phyloP scores from a whole-genome alignment of 2,797 vertebrate species.

The Sarcoramphus papa region DNA sequence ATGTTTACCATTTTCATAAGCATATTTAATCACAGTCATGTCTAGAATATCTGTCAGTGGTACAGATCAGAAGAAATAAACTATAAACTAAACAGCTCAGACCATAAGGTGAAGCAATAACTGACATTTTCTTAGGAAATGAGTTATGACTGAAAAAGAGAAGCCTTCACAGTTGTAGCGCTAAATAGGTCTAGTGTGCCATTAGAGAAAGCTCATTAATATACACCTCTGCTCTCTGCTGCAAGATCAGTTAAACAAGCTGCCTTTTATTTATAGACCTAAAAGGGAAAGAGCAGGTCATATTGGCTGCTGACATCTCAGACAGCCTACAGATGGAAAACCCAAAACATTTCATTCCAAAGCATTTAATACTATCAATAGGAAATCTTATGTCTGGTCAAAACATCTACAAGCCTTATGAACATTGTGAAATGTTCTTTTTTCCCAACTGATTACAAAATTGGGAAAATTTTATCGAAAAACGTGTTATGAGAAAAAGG shows the following conservation, averaged over 20 bases:
- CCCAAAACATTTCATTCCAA: conserved; percentile 64
- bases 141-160: conserved; percentile 83
- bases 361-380: conserved; percentile 62
- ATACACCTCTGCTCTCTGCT: conserved; percentile 69
- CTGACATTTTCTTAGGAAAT: conserved; percentile 85
- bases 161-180: conserved; percentile 66
- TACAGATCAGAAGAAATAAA: conserved; percentile 80
- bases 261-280: conserved; percentile 74
- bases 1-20: conserved; percentile 51
- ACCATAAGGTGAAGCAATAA: conserved; percentile 61
- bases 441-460: conserved; percentile 48
- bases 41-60: conserved; percentile 76
- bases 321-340: conserved; percentile 78
- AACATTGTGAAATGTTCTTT: conserved; percentile 57
- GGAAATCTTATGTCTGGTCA: conserved; percentile 67
- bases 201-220: conserved; percentile 81
- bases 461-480: conserved; percentile 34
- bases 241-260: conserved; percentile 78
- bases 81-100: conserved; percentile 64
- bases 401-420: conserved; percentile 49
- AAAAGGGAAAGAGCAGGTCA: conserved; percentile 66
- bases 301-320: conserved; percentile 74
- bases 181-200: conserved; percentile 83
- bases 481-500: conserved; percentile 11
- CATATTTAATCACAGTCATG: conserved; percentile 57